A percentile compares a stretch with the other conserved stretches of the same genome.
phyloP scores from a whole-genome alignment of 2,113 vertebrate genomes.

The Paraplagusia blochii region DNA sequence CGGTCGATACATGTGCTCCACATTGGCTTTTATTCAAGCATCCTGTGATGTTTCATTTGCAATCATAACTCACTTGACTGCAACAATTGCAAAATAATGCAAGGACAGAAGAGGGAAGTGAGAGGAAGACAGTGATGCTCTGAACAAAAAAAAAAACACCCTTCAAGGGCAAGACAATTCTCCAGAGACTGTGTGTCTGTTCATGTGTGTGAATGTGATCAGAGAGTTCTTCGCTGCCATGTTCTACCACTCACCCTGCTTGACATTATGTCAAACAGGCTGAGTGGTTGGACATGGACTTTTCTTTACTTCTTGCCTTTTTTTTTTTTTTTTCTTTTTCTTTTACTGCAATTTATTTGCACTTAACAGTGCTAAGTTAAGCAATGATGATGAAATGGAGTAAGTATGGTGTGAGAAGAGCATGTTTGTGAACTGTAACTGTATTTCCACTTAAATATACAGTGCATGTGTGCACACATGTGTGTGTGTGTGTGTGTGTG shows the following conservation, averaged over 20 bases:
- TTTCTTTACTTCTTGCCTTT: constrained; percentile 2
- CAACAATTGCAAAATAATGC: constrained; percentile 38
- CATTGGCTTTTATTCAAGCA: constrained; percentile 11
- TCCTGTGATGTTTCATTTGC: constrained; percentile 21
- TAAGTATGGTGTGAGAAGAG: constrained; percentile 44
- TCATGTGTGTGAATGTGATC: constrained; percentile 7
- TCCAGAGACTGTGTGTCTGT: constrained; percentile 33
- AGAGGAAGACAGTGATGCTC: constrained; percentile 37
- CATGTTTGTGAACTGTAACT: constrained; percentile 53
- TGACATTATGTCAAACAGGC: no score
- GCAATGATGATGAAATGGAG: constrained; percentile 60
- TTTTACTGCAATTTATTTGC: constrained; percentile 39
- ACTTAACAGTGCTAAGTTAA: constrained; percentile 50
- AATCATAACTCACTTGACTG: constrained; percentile 23
- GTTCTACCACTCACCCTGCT: no score
- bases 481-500: constrained; percentile 15
- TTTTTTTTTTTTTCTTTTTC: constrained; percentile 21
- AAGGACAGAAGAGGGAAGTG: constrained; percentile 6
- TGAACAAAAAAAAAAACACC: constrained; percentile 51
- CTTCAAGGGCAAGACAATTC: constrained; percentile 52
- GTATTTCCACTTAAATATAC: constrained; percentile 57
- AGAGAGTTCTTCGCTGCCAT: constrained; percentile 21
- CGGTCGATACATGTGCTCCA: neutral
- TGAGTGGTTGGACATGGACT: no score
- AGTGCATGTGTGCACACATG: constrained; percentile 29